phyloP scores from a whole-genome alignment of 2,113 vertebrate species.

The Nothobranchius kuhntae region DNA sequence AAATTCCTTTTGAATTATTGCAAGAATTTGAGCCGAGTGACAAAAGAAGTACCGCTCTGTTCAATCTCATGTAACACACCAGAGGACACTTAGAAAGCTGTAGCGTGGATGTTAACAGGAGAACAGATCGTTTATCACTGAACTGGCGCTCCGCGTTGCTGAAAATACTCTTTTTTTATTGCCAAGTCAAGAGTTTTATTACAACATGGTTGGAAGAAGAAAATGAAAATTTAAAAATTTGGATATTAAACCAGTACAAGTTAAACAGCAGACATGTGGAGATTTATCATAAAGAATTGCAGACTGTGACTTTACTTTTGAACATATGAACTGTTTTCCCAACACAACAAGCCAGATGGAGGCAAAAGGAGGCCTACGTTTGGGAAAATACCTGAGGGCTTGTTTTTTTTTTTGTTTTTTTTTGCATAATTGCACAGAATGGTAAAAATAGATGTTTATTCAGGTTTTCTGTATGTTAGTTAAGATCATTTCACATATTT shows the following conservation, averaged over 20 bases:
- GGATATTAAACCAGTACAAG: too few species aligned
- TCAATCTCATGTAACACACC: constrained; percentile 3
- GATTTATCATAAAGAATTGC: too few species aligned
- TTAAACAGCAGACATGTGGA: neutral
- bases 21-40: constrained; percentile 1
- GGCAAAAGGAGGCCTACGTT: neutral
- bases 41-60: constrained; percentile 1
- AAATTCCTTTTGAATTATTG: constrained; percentile 20
- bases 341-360: neutral
- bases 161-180: neutral
- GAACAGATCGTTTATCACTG: neutral
- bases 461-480: neutral
- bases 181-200: constrained; percentile 7
- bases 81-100: neutral
- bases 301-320: neutral
- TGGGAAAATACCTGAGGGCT: neutral
- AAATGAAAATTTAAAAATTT: too few species aligned
- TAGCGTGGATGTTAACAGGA: constrained; percentile 19
- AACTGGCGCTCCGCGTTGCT: constrained; percentile 2
- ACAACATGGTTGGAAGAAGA: too few species aligned
- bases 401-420: neutral
- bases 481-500: neutral
- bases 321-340: neutral
- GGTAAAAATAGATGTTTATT: neutral
- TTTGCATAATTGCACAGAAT: constrained; percentile 3